phyloP scores from a whole-genome alignment of 2,888 invertebrate genomes.

The Cyaniris semiargus region DNA sequence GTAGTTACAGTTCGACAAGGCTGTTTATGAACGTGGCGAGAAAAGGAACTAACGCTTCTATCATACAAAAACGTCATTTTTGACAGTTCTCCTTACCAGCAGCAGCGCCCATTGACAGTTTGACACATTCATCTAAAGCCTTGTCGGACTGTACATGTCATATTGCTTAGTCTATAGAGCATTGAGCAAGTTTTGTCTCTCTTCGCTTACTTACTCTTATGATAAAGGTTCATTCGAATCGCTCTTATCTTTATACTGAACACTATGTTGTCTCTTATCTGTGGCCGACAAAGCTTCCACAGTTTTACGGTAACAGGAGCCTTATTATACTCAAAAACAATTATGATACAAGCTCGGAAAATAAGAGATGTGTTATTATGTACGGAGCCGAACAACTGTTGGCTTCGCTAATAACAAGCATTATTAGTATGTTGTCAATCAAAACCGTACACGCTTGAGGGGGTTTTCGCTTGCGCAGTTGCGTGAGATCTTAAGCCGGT shows the following conservation, averaged over 20 bases:
- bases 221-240: constrained; percentile 29
- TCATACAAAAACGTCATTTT: no score
- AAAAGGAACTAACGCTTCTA: no score
- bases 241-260: constrained; percentile 26
- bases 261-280: constrained; percentile 27
- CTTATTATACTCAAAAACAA: constrained; percentile 17
- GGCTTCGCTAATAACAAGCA: constrained; percentile 13
- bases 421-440: constrained; percentile 22
- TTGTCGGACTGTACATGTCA: no score
- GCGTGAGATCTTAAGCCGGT: constrained; percentile 22
- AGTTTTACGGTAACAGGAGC: constrained; percentile 23
- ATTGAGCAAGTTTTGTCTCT: neutral
- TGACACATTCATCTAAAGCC: no score
- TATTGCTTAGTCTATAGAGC: neutral
- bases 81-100: no score
- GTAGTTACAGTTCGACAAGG: neutral
- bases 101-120: no score
- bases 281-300: constrained; percentile 28
- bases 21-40: no score
- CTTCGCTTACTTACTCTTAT: constrained; percentile 2
- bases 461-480: constrained; percentile 7
- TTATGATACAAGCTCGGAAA: constrained; percentile 12
- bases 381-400: neutral
- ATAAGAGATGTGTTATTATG: constrained; percentile 22
- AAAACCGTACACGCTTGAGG: constrained; percentile 11